Evolutionary conservation across 2,113 vertebrate genomes (phyloP), one percentile per base, ranked within the genome.

Genomic region (Daboia siamensis): DNA sequence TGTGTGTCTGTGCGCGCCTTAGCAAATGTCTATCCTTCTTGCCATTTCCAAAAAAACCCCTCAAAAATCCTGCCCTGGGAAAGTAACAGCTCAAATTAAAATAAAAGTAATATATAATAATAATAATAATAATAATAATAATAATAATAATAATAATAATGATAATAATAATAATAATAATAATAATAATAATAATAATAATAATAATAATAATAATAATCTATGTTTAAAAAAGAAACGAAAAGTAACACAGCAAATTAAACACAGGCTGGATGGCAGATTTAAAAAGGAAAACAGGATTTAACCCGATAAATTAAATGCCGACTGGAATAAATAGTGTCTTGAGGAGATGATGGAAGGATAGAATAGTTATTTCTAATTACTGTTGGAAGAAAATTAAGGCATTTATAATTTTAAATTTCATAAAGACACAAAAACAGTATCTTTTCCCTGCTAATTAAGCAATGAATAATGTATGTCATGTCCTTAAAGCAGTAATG

Each of bases 331-430:
- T 23, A 88, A 80, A 69, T 12, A 80, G 33, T n/a, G 26, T 48
- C 55, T 59, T 51, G 44, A 61, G 84, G 84, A 91, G 7, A 29
- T 9, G 10, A 48, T 21, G 20, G 90, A 61, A 91, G 26, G 90
- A 91, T 15, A 91, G 56, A n/a, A 86, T 91, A 61, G 59, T 91
- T 80, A 87, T 69, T 91, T 88, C n/a, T 55, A 88, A 88, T 88
- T 92, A 39, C 44, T 92, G n/a, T 74, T 88, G 64, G 57, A 92
- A 92, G 74, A 92, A 74, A 92, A 92, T 87, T 92, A 92, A 92
- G 86, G 48, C 46, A 64, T 54, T 87, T 87, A 48, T 52, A 87
- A 59, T 74, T 69, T 44, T n/a, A 55, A 39, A 87, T 91, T 91
- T 87, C 11, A 87, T 64, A 64, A 87, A 92, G 59, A 92, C 44